Evolutionary conservation across 64 coral and sea anemone genomes (phyloP).

Genomic region (Orbicella faveolata): DNA sequence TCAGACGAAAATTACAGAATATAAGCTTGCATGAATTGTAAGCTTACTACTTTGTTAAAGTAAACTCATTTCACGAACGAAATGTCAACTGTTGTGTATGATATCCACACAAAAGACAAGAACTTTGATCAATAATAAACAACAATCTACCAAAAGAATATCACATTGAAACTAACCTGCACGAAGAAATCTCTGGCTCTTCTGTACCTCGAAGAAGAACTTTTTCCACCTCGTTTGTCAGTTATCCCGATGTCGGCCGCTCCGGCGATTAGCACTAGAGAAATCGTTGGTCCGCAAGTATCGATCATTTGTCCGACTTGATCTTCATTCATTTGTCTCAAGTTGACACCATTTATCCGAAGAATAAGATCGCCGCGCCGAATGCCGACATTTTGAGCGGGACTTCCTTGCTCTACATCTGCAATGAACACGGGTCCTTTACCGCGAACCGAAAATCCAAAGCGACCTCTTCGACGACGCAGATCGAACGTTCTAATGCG

Average conservation of each 20-base stretch:
- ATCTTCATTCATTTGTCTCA: slow-evolving; percentile 80
- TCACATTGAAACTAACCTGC: slow-evolving; percentile 57
- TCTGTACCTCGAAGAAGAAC: slow-evolving; percentile 73
- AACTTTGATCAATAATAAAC: slow-evolving; percentile 34
- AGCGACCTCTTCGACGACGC: slow-evolving; percentile 77
- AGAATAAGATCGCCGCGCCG: slow-evolving; percentile 85
- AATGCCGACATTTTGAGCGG: slow-evolving; percentile 84
- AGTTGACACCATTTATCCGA: slow-evolving; percentile 77
- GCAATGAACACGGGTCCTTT: slow-evolving; percentile 86
- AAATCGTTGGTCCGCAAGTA: slow-evolving; percentile 78
- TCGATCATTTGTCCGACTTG: slow-evolving; percentile 85
- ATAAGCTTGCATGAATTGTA: background rate
- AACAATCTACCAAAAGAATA: background rate
- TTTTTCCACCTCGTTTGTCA: slow-evolving; percentile 53
- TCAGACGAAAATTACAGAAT: background rate
- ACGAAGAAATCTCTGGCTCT: slow-evolving; percentile 89
- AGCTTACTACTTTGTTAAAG: background rate
- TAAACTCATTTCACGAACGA: background rate
- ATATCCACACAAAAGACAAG: slow-evolving; percentile 25
- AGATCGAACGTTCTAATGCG: slow-evolving; percentile 93
- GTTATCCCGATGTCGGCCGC: slow-evolving; percentile 72
- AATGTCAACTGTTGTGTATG: slow-evolving; percentile 21
- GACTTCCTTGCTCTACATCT: slow-evolving; percentile 70
- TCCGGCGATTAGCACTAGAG: slow-evolving; percentile 87
- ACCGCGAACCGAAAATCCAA: slow-evolving; percentile 88